These are phyloP conservation scores for Parasteatoda tepidariorum DNA, from an alignment of 1,140 invertebrate species.

Conservation along the genomic window DNA sequence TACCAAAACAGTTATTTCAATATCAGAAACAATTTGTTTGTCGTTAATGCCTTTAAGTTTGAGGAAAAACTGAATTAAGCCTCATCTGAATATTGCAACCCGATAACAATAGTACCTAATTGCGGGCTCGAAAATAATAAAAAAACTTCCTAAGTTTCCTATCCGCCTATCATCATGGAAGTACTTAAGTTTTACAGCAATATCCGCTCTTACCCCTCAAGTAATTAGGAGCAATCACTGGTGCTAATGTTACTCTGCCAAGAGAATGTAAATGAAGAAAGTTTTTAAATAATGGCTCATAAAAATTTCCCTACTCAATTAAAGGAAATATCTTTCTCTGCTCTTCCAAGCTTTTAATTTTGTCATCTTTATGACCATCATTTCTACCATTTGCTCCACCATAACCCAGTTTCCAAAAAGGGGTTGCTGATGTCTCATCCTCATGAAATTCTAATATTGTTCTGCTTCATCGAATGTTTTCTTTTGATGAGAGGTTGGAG, in stretches of 20 bases:
- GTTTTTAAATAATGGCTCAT: slow-evolving; percentile 1
- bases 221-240: slow-evolving; percentile 24
- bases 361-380: slow-evolving; percentile 16
- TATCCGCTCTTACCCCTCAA: no score
- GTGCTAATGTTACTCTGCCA: not conserved
- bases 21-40: no score
- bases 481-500: not conserved
- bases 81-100: no score
- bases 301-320: slow-evolving; percentile 23
- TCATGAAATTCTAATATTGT: slow-evolving; percentile 41
- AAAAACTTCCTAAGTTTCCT: no score
- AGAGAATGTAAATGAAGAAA: slow-evolving; percentile 14
- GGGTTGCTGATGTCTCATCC: not conserved
- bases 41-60: no score
- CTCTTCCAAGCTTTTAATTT: slow-evolving; percentile 2
- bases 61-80: no score
- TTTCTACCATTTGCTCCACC: not conserved
- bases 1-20: no score
- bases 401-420: slow-evolving; percentile 3
- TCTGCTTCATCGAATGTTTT: not conserved
- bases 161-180: no score
- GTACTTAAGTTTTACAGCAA: no score
- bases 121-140: no score
- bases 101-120: no score
- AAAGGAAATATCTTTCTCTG: not conserved